A percentile compares a stretch with the other conserved stretches of the same genome.
Evolutionary conservation across 2,113 vertebrate species (phyloP).

Genomic region (Etheostoma cragini): DNA sequence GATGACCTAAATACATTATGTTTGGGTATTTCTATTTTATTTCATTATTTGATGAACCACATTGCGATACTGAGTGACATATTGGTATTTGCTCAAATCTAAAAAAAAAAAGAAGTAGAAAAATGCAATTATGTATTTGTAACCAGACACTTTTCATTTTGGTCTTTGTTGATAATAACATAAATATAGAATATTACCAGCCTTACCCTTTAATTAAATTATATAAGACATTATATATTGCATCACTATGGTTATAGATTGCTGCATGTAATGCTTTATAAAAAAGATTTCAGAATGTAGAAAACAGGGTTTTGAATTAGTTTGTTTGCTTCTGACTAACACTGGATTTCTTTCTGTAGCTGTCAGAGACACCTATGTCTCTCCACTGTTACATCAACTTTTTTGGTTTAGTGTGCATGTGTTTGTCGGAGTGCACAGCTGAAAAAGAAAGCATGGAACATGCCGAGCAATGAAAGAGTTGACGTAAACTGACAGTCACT

Average conservation of each 20-base stretch:
- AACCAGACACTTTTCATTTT: too few species aligned
- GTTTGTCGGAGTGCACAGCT: conserved; percentile 22
- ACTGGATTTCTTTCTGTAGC: background rate
- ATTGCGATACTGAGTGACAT: background rate
- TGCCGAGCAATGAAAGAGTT: conserved; percentile 14
- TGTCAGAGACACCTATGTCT: background rate
- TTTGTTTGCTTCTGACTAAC: background rate
- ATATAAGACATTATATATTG: background rate
- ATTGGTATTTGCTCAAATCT: background rate
- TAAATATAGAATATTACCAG: background rate
- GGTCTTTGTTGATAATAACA: background rate
- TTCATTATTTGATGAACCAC: background rate
- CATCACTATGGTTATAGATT: background rate
- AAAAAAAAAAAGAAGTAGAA: background rate
- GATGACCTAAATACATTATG: conserved; percentile 40
- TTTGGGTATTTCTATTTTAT: background rate
- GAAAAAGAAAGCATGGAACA: conserved; percentile 33
- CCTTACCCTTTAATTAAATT: background rate
- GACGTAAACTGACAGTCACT: conserved; percentile 34
- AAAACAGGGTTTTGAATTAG: background rate
- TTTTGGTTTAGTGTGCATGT: background rate
- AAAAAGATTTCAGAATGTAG: background rate
- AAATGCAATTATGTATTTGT: background rate
- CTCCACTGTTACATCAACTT: background rate
- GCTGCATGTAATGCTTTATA: background rate